Conservation (phyloP, 2,797 vertebrate genomes). For the Vultur gryphus region DNA sequence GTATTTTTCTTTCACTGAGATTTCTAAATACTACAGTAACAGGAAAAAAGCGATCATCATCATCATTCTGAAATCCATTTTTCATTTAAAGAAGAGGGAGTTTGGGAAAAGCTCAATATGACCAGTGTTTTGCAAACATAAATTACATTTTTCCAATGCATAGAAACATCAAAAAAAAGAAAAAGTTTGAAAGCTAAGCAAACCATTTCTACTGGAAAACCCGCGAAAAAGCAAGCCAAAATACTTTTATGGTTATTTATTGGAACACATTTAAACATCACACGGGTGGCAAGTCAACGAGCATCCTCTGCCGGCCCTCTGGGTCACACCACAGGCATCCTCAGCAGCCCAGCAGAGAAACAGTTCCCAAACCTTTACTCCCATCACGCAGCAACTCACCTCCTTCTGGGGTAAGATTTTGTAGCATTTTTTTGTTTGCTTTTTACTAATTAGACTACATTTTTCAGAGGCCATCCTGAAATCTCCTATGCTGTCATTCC, state of each 20-base stretch:
- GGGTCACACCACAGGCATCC: neutral
- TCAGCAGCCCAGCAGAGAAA: neutral
- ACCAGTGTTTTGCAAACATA: neutral
- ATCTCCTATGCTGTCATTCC: neutral
- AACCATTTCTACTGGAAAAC: neutral
- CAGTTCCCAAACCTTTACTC: neutral
- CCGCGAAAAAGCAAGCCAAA: neutral
- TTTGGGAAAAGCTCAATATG: neutral
- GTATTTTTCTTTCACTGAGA: neutral
- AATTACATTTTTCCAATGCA: neutral
- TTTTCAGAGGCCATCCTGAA: neutral
- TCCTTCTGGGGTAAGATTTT: neutral
- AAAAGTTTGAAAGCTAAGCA: neutral
- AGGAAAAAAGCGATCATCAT: rapidly evolving
- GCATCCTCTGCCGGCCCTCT: neutral
- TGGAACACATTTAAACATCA: neutral
- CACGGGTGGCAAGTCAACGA: neutral
- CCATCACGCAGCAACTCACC: neutral
- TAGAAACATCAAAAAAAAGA: neutral
- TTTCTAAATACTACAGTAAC: neutral
- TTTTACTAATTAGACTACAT: neutral
- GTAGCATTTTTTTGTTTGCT: neutral
- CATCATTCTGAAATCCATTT: neutral
- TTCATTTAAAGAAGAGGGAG: neutral
- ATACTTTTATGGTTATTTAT: neutral